Evolutionary conservation across 64 coral and sea anemone genomes (phyloP), one percentile per base, ranked within the genome.

Genomic region (Astreopora myriophthalma): DNA sequence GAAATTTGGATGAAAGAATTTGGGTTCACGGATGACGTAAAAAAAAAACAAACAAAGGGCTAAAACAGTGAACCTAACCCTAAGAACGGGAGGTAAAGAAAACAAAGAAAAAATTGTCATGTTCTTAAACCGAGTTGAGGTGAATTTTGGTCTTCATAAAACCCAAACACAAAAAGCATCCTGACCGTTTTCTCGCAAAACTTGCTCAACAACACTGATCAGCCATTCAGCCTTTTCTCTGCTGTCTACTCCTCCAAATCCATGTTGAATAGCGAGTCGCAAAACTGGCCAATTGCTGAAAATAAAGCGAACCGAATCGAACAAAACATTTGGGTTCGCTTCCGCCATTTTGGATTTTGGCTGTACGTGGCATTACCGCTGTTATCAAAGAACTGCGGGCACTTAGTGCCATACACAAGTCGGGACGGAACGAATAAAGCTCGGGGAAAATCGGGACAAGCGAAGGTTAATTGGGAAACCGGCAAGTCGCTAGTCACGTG

Each of bases 341-440:
- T 58, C 81, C 79, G 90, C 90, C 90, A 92, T 92, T 2, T 92
- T 92, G 90, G 29, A 73, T 76, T 88, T 71, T 39, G 38, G n/a
- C n/a, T 52, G 27, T 57, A 36, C 44, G 22, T 71, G 31, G 62
- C 19, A 40, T 5, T 30, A 29, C 88, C 88, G 73, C 88, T 90
- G 88, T 31, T 10, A 55, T 25, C 0, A 11, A 5, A 1, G 7
- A n/a, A 39, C 51, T 28, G 44, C 6, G 69, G 72, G 28, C 65
- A 13, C 20, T n/a, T 1, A 19, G 51, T n/a, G n/a, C n/a, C n/a
- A n/a, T n/a, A n/a, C n/a, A n/a, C n/a, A n/a, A n/a, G n/a, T n/a
- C n/a, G n/a, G n/a, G n/a, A n/a, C n/a, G n/a, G n/a, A n/a, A 55
- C 16, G 1, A 46, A 46, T 11, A 46, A 46, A n/a, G n/a, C n/a